phyloP scores from a whole-genome alignment of 2,888 invertebrate genomes.

The Dexiosoma caninum region DNA sequence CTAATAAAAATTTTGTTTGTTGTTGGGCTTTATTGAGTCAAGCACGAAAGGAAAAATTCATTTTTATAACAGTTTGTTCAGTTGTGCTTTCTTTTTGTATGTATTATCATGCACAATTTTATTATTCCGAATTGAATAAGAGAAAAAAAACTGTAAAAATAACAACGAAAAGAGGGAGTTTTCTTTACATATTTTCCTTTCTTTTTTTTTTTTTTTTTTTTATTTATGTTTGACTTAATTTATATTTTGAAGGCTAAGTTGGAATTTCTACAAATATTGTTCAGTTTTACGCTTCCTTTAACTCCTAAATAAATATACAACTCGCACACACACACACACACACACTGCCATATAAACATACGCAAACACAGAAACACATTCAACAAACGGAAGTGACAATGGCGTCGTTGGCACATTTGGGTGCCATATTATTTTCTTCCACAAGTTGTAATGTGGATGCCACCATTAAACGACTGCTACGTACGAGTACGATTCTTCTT shows the following conservation, averaged over 20 bases:
- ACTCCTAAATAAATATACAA: background rate
- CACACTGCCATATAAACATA: background rate
- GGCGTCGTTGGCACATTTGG: slow-evolving; percentile 60
- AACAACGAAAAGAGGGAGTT: slow-evolving; percentile 16
- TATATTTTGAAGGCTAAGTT: slow-evolving; percentile 43
- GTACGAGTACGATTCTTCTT: background rate
- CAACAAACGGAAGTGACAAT: slow-evolving; percentile 56
- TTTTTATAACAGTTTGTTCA: background rate
- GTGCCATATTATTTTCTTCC: slow-evolving; percentile 36
- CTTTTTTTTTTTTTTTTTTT: background rate
- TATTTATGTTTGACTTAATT: slow-evolving; percentile 32
- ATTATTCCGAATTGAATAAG: background rate
- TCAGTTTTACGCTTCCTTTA: slow-evolving; percentile 19
- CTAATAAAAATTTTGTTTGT: slow-evolving; percentile 28
- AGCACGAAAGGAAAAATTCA: background rate
- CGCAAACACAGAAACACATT: background rate
- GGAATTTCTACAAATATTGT: slow-evolving; percentile 36
- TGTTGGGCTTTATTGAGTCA: background rate
- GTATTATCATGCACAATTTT: slow-evolving; percentile 23
- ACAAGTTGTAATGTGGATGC: slow-evolving; percentile 28
- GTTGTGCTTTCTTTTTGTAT: too few species aligned
- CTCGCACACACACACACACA: background rate
- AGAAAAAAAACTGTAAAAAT: background rate
- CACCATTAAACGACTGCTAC: slow-evolving; percentile 19
- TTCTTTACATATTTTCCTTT: background rate